phyloP scores from a whole-genome alignment of 2,113 vertebrate species.

The Thunnus maccoyii region DNA sequence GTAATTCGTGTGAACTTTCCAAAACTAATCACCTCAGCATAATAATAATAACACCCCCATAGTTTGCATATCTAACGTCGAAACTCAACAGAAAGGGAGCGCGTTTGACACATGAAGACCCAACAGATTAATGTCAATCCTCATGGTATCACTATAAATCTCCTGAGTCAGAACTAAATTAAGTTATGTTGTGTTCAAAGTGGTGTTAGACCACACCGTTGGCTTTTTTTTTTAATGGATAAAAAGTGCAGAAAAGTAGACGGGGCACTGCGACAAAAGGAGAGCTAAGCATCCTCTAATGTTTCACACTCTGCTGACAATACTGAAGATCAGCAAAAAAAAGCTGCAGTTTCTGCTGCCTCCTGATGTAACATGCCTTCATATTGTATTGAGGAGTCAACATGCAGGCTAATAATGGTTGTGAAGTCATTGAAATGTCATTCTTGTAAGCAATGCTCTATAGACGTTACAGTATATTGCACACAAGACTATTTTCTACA shows the following conservation, averaged over 20 bases:
- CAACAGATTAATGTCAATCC: conserved; percentile 34
- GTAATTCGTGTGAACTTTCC: conserved; percentile 52
- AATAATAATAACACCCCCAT: neutral
- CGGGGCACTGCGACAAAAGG: neutral
- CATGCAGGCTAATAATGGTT: conserved; percentile 33
- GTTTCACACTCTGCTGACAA: neutral
- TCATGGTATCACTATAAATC: conserved; percentile 31
- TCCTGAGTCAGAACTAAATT: conserved; percentile 34
- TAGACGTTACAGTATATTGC: conserved; percentile 14
- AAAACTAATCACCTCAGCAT: conserved; percentile 29
- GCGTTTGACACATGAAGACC: conserved; percentile 19
- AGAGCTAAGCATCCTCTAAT: conserved; percentile 32
- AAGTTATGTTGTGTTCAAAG: conserved; percentile 8
- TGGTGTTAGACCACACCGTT: neutral
- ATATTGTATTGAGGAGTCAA: conserved; percentile 16
- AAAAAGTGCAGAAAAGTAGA: neutral
- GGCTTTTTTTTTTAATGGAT: neutral
- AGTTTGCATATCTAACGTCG: conserved; percentile 1
- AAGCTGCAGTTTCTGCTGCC: conserved; percentile 6
- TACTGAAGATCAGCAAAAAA: conserved; percentile 17
- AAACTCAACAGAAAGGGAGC: neutral
- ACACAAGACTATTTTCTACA: conserved; percentile 15
- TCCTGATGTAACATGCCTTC: conserved; percentile 17
- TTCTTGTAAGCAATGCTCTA: conserved; percentile 9
- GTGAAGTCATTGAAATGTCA: conserved; percentile 21